These are phyloP conservation scores for Eremobia ochroleuca DNA, from an alignment of 2,888 invertebrate genomes.

Conservation along the genomic window DNA sequence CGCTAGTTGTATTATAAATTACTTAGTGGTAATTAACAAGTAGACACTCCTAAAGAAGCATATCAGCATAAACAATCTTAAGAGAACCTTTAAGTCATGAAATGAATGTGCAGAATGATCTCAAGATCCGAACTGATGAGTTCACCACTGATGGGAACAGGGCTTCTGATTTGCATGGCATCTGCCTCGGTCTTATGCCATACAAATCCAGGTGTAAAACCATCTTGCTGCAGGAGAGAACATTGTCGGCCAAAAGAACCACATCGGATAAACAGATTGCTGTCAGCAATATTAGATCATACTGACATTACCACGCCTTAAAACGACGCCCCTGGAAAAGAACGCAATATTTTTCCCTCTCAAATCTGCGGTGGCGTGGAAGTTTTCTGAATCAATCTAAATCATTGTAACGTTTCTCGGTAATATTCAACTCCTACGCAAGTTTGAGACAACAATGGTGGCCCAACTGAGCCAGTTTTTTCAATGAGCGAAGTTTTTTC, in stretches of 20 bases:
- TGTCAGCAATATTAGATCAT: background rate
- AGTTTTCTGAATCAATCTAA: conserved; percentile 50
- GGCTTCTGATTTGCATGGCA: background rate
- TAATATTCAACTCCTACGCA: conserved; percentile 56
- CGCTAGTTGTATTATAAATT: conserved; percentile 2
- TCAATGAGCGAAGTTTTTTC: conserved; percentile 62
- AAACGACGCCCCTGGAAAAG: background rate
- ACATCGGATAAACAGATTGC: background rate
- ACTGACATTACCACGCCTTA: background rate
- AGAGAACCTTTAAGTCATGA: background rate
- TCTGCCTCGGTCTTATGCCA: background rate
- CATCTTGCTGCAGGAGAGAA: too few species aligned
- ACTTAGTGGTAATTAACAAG: background rate
- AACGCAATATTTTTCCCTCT: conserved; percentile 2
- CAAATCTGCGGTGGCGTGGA: conserved; percentile 7
- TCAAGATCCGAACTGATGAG: too few species aligned
- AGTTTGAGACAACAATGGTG: conserved; percentile 52
- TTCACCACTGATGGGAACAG: background rate
- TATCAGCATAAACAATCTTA: background rate
- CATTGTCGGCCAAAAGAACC: background rate
- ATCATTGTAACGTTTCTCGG: conserved; percentile 50
- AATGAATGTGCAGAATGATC: background rate
- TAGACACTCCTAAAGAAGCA: background rate
- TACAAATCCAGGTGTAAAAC: background rate
- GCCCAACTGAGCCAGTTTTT: conserved; percentile 56